Evolutionary conservation across 2,888 invertebrate genomes (phyloP).

Genomic region (Myopa tessellatipennis): DNA sequence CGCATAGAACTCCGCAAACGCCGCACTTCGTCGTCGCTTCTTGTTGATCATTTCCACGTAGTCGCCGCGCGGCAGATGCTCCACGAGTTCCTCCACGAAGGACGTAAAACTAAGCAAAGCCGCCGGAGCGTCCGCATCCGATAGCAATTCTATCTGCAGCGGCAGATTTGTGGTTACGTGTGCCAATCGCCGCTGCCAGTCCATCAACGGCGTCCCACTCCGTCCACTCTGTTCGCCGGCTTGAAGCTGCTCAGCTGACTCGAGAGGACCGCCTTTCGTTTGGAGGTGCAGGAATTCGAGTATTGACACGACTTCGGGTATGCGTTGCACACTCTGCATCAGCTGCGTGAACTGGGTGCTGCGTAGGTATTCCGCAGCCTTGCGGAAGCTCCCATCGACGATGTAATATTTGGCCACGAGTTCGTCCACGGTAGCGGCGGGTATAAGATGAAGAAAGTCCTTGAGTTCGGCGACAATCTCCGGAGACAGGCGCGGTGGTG

Average conservation of each 20-base stretch:
- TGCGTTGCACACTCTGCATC: slow-evolving; percentile 49
- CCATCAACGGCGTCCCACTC: not conserved
- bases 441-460: slow-evolving; percentile 57
- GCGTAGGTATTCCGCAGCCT: slow-evolving; percentile 54
- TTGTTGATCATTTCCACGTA: slow-evolving; percentile 57
- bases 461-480: slow-evolving; percentile 56
- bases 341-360: slow-evolving; percentile 55
- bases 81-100: slow-evolving; percentile 55
- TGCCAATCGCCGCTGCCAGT: slow-evolving; percentile 13
- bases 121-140: slow-evolving; percentile 26
- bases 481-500: slow-evolving; percentile 50
- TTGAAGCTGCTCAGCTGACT: not conserved
- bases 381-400: slow-evolving; percentile 56
- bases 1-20: slow-evolving; percentile 58
- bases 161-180: not conserved
- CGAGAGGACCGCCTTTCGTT: not conserved
- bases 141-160: slow-evolving; percentile 37
- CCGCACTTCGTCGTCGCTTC: slow-evolving; percentile 50
- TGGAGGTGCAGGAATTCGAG: slow-evolving; percentile 57
- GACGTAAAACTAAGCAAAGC: slow-evolving; percentile 50
- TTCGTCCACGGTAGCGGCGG: slow-evolving; percentile 52
- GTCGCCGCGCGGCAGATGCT: slow-evolving; percentile 55
- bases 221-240: not conserved
- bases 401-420: slow-evolving; percentile 57
- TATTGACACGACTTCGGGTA: slow-evolving; percentile 58